These are phyloP conservation scores for Ips typographus DNA, from an alignment of 1,140 invertebrate species.

Conservation along the genomic window DNA sequence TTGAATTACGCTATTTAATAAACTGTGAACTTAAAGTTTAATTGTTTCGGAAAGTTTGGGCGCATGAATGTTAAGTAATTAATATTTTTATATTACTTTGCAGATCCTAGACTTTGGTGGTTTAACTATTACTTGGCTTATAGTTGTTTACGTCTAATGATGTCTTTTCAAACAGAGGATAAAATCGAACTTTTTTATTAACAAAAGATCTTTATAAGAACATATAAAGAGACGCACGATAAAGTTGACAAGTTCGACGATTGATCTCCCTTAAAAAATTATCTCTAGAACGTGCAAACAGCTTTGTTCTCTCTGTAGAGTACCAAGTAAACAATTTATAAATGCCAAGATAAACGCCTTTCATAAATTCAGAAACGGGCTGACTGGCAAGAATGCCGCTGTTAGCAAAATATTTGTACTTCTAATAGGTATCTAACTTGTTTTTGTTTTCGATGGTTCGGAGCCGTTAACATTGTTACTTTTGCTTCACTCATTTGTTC, in stretches of 20 bases:
- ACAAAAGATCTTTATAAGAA: neutral
- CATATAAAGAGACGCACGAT: conserved; percentile 16
- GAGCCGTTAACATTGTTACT: conserved; percentile 19
- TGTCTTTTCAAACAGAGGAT: too few species aligned
- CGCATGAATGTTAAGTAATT: too few species aligned
- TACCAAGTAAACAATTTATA: conserved; percentile 28
- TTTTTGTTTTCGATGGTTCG: conserved; percentile 22
- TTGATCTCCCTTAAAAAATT: conserved; percentile 26
- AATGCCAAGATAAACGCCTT: conserved; percentile 32
- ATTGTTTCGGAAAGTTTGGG: conserved; percentile 12
- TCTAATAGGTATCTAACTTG: conserved; percentile 23
- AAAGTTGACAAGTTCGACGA: conserved; percentile 26
- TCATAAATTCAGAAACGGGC: conserved; percentile 28
- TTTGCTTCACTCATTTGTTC: conserved; percentile 10
- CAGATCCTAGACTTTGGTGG: too few species aligned
- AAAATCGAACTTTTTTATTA: too few species aligned
- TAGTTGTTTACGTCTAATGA: too few species aligned
- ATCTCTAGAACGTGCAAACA: conserved; percentile 19
- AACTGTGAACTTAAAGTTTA: conserved; percentile 18
- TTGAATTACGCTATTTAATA: conserved; percentile 25
- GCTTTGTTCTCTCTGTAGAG: conserved; percentile 22
- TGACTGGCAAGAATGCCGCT: conserved; percentile 30
- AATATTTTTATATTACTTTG: too few species aligned
- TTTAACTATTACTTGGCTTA: too few species aligned
- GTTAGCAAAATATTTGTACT: conserved; percentile 27